phyloP scores from a whole-genome alignment of 2,888 invertebrate species.

The Metacarcinus magister region DNA sequence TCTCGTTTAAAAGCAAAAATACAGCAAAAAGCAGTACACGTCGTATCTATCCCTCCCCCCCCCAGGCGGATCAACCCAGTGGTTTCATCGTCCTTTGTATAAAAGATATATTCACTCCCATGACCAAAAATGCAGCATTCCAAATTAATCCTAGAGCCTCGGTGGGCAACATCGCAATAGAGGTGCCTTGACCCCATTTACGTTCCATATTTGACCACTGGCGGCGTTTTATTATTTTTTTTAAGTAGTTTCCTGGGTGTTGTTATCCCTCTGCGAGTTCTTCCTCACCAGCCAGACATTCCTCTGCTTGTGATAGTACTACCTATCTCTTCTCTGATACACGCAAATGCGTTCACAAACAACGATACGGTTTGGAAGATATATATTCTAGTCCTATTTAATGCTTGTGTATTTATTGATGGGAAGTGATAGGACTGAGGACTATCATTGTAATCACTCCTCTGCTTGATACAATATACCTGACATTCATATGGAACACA shows the following conservation, averaged over 20 bases:
- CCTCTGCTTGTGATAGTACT: no score
- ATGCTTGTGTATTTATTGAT: not conserved
- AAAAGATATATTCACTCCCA: conserved; percentile 26
- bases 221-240: not conserved
- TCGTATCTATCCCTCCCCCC: not conserved
- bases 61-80: not conserved
- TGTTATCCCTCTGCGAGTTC: not conserved
- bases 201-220: not conserved
- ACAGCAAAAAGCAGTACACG: no score
- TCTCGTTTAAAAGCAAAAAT: not conserved
- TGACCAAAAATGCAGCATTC: conserved; percentile 30
- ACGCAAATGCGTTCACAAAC: not conserved
- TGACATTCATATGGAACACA: no score
- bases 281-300: not conserved
- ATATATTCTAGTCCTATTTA: not conserved
- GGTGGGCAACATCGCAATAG: not conserved
- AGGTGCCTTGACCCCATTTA: conserved; percentile 36
- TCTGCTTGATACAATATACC: not conserved
- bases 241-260: not conserved
- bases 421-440: not conserved
- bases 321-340: no score
- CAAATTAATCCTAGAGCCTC: not conserved
- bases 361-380: not conserved
- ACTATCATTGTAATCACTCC: not conserved
- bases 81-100: not conserved